Base-by-base conservation (phyloP, 2,113 vertebrate species). In the Stigmatopora argus region DNA sequence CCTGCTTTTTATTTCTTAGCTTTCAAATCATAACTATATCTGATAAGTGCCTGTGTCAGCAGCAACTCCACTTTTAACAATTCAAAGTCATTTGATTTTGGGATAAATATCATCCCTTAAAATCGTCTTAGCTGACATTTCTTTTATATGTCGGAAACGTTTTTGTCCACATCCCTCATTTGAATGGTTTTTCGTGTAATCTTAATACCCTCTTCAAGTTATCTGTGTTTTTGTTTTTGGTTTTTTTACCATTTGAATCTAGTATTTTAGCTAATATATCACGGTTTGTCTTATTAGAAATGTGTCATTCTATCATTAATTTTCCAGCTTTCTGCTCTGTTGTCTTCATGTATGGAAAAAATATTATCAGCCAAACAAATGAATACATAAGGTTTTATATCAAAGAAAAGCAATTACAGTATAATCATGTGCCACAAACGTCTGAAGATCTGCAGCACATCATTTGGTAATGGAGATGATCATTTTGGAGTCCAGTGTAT, bases 21-120 rank as follows among this genome's bases (percentile, higher is more conserved):
- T 77, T 76, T 67, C 75, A 85, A 79, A 78, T 73, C 71, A 63
- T 49, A 70, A 77, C 70, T 48, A 61, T 65, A 82, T 77, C 71
- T 78, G 71, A 78, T 56, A 86, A 89, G 87, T 89, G 87, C 86
- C 86, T 87, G 84, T 82, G 71, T 72, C 72, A 79, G 69, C 61
- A 70, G 79, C 76, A 68, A 65, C 65, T 74, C 79, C 59, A 23
- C 68, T 67, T 71, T 78, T 38, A 58, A 62, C 63, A 26, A 64
- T 11, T 35, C 53, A 65, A 53, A 48, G 44, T 64, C 19, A 67
- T 75, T 79, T 66, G 65, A 13, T 78, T 78, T 64, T 70, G 55
- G 66, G 63, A 59, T 62, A 4, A 58, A 70, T 72, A 64, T 69
- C 72, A 65, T 62, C 14, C 67, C 73, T 77, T 65, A 46, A 67